Conservation (phyloP, 2,113 vertebrate genomes). For the Rhizomys pruinosus region DNA sequence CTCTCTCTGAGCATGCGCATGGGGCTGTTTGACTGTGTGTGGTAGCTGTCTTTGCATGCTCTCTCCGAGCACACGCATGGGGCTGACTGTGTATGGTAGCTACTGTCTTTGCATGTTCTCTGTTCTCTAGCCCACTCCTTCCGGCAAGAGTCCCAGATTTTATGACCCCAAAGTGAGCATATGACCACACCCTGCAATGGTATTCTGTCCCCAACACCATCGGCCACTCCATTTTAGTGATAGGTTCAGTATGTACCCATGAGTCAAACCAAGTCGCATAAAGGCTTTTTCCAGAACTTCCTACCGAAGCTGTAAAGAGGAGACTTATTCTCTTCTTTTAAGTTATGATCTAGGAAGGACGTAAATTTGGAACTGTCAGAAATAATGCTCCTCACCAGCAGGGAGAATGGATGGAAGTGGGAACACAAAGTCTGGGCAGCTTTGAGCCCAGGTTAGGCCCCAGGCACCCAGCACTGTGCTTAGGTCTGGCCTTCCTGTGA, state of each 20-base stretch:
- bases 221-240: neutral
- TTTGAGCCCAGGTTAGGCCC: neutral
- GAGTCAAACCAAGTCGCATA: neutral
- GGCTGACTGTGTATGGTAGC: neutral
- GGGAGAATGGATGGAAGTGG: neutral
- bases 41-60: no score
- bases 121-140: neutral
- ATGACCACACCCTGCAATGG: no score
- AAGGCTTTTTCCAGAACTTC: neutral
- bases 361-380: neutral
- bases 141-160: neutral
- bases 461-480: neutral
- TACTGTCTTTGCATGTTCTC: neutral
- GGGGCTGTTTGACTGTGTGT: no score
- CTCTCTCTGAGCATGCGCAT: no score
- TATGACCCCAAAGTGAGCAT: neutral
- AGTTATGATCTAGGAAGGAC: neutral
- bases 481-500: conserved; percentile 31
- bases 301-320: neutral
- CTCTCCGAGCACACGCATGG: neutral
- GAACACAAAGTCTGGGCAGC: neutral
- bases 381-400: neutral
- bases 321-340: neutral
- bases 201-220: neutral
- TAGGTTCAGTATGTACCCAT: neutral